Percentiles rank a stretch among this genome's conserved stretches.
Evolutionary conservation across 1,140 invertebrate genomes (phyloP).

Genomic region (Procambarus virginalis): DNA sequence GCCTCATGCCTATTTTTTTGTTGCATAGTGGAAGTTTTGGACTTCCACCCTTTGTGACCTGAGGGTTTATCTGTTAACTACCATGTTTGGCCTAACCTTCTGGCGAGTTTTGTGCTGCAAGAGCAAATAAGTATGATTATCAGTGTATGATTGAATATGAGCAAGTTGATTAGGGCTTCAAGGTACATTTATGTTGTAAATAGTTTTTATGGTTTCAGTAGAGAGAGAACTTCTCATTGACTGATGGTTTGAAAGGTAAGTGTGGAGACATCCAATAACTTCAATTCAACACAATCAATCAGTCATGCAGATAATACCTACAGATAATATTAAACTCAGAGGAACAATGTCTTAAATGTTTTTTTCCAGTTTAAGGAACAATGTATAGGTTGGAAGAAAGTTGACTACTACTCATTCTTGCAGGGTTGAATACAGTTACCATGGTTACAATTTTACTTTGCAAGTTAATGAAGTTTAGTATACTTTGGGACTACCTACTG

Average conservation of each 20-base stretch:
- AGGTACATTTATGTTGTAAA: conserved; percentile 51
- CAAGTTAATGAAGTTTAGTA: conserved; percentile 10
- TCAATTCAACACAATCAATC: conserved; percentile 52
- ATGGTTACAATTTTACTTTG: background rate
- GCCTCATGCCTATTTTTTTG: background rate
- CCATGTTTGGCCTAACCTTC: conserved; percentile 14
- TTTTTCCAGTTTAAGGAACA: conserved; percentile 52
- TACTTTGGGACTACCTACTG: conserved; percentile 37
- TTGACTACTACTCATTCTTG: background rate
- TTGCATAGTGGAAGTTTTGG: conserved; percentile 22
- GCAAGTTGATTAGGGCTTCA: conserved; percentile 19
- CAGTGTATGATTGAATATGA: conserved; percentile 43
- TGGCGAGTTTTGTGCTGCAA: conserved; percentile 15
- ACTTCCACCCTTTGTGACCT: background rate
- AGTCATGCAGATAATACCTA: conserved; percentile 15
- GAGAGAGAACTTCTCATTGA: conserved; percentile 29
- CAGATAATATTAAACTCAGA: conserved; percentile 53
- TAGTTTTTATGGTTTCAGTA: conserved; percentile 34
- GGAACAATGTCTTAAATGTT: conserved; percentile 47
- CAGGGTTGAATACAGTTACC: conserved; percentile 14
- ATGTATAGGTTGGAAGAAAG: conserved; percentile 43
- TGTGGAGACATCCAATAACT: conserved; percentile 28
- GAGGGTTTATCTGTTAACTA: conserved; percentile 3
- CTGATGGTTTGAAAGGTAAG: conserved; percentile 24
- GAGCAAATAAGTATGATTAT: conserved; percentile 24